Percentiles rank a stretch among this genome's conserved stretches.
Evolutionary conservation across 2,888 invertebrate genomes (phyloP).

Genomic region (Harpagoxenus sublaevis): DNA sequence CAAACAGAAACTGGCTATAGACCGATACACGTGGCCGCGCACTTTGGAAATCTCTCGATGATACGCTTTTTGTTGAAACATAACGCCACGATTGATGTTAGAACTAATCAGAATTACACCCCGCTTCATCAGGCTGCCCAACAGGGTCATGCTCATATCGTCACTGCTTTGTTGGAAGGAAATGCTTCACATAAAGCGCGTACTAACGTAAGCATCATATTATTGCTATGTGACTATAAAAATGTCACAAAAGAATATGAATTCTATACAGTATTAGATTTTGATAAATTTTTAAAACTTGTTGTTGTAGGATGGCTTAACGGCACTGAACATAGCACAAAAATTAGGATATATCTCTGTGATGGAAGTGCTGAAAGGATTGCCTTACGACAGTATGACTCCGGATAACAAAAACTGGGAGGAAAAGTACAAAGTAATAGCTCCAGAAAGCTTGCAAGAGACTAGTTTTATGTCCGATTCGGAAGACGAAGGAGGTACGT

Average conservation of each 20-base stretch:
- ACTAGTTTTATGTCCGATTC: constrained; percentile 98
- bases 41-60: constrained; percentile 98
- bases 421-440: constrained; percentile 98
- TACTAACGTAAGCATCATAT: constrained; percentile 92
- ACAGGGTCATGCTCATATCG: constrained; percentile 98
- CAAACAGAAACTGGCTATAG: constrained; percentile 96
- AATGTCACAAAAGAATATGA: not conserved
- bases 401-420: constrained; percentile 89
- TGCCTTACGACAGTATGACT: constrained; percentile 85
- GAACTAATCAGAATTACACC: constrained; percentile 92
- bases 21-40: constrained; percentile 98
- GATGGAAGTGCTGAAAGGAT: constrained; percentile 96
- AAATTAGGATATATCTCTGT: constrained; percentile 99
- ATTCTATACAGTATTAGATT: not conserved
- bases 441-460: constrained; percentile 99
- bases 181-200: constrained; percentile 98
- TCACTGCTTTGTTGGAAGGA: constrained; percentile 96
- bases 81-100: constrained; percentile 94
- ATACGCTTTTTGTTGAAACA: constrained; percentile 96
- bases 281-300: not conserved
- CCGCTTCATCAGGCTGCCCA: constrained; percentile 99
- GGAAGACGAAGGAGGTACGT: constrained; percentile 98
- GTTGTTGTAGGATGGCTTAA: constrained; percentile 94
- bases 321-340: constrained; percentile 98
- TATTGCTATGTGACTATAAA: not conserved